A percentile compares a stretch with the other conserved stretches of the same genome.
phyloP scores from a whole-genome alignment of 1,140 invertebrate species.

The Aphelenchoides besseyi region DNA sequence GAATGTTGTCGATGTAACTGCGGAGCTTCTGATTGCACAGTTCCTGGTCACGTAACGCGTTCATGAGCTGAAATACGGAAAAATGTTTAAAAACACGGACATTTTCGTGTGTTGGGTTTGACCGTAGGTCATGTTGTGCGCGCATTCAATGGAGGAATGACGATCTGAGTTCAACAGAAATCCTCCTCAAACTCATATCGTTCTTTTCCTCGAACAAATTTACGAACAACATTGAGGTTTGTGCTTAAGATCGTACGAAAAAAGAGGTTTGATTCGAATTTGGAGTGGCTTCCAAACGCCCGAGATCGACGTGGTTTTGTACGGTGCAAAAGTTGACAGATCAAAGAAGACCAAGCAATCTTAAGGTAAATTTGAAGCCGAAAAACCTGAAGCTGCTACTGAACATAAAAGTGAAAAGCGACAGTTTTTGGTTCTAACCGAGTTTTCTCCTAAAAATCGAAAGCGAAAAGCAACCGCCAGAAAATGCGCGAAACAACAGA shows the following conservation, averaged over 20 bases:
- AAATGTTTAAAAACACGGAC: background rate
- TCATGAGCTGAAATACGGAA: conserved; percentile 39
- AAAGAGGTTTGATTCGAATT: too few species aligned
- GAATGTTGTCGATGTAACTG: conserved; percentile 47
- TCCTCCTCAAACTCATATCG: background rate
- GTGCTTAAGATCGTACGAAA: too few species aligned
- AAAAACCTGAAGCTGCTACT: too few species aligned
- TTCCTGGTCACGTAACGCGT: conserved; percentile 47
- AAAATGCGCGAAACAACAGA: conserved; percentile 3
- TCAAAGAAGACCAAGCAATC: background rate
- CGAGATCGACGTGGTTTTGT: too few species aligned
- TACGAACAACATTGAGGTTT: background rate
- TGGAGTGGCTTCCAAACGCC: too few species aligned
- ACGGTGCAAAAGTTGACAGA: background rate
- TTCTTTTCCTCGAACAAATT: background rate
- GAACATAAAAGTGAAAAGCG: too few species aligned
- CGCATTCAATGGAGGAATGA: background rate
- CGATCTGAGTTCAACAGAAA: background rate
- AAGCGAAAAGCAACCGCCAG: background rate
- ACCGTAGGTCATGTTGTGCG: background rate
- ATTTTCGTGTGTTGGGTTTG: background rate
- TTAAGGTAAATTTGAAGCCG: background rate
- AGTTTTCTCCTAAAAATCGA: background rate
- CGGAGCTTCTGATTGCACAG: conserved; percentile 44
- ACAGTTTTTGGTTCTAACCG: too few species aligned